Conservation (phyloP, 1,140 invertebrate genomes). For the Intoshia linei region DNA sequence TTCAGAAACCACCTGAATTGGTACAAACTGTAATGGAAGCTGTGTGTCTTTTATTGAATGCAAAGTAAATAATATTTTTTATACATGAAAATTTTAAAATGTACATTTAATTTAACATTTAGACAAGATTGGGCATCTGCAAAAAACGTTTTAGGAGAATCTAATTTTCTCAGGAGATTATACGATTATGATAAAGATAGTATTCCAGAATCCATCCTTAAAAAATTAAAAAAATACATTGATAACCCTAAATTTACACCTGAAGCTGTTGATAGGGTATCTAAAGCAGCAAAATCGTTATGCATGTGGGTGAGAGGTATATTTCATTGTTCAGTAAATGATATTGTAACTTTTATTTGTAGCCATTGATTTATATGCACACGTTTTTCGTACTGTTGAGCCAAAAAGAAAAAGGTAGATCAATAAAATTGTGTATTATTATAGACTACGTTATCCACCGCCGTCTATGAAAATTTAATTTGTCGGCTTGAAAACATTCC, state of each 20-base stretch:
- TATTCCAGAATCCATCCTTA: constrained; percentile 38
- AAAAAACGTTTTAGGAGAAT: constrained; percentile 18
- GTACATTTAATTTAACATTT: constrained; percentile 3
- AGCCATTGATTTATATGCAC: constrained; percentile 18
- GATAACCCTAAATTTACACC: constrained; percentile 26
- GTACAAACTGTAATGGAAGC: constrained; percentile 37
- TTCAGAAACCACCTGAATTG: constrained; percentile 32
- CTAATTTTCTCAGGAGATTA: constrained; percentile 19
- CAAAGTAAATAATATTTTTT: constrained; percentile 30
- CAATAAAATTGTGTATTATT: background rate
- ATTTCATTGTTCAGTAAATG: constrained; percentile 13
- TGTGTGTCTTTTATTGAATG: constrained; percentile 41
- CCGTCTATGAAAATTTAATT: no score
- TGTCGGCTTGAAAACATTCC: no score
- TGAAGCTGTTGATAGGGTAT: constrained; percentile 24
- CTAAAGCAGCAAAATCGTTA: constrained; percentile 19
- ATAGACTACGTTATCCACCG: background rate
- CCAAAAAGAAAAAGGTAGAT: constrained; percentile 40
- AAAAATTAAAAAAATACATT: constrained; percentile 33
- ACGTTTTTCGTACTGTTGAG: constrained; percentile 18
- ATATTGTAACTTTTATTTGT: constrained; percentile 6
- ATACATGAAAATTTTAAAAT: background rate
- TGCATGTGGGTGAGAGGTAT: constrained; percentile 24
- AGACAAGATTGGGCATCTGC: constrained; percentile 21
- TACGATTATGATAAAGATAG: constrained; percentile 35